Conservation (phyloP, 30 jellyfish, hydroid and myxozoan species). For the Chironex yamaguchii region DNA sequence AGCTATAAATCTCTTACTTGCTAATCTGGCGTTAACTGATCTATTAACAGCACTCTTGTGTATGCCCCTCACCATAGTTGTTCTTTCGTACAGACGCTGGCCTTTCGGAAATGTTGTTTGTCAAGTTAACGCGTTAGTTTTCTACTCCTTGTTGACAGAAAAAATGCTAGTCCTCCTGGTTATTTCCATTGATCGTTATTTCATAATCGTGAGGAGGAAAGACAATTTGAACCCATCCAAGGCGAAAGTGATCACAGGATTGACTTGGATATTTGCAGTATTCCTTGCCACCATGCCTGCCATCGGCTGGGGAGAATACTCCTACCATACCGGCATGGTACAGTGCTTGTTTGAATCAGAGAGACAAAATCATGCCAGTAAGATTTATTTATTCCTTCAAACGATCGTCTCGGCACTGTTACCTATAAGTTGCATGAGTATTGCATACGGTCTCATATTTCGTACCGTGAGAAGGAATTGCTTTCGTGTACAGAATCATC, state of each 20-base stretch:
- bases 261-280: constrained; percentile 78
- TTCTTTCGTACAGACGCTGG: constrained; percentile 51
- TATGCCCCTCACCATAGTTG: constrained; percentile 75
- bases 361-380: neutral
- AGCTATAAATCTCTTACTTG: constrained; percentile 88
- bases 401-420: constrained; percentile 30
- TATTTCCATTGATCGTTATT: constrained; percentile 87
- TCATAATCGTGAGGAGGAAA: constrained; percentile 83
- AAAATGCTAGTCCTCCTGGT: constrained; percentile 80
- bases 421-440: constrained; percentile 65
- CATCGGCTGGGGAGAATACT: constrained; percentile 70
- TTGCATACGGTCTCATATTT: constrained; percentile 73
- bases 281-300: constrained; percentile 74
- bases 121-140: constrained; percentile 72
- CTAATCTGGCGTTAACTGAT: constrained; percentile 92
- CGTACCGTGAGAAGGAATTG: constrained; percentile 90
- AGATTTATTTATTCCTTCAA: neutral
- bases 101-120: constrained; percentile 61
- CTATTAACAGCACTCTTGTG: constrained; percentile 50
- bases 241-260: constrained; percentile 64
- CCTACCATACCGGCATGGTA: constrained; percentile 45
- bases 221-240: constrained; percentile 86
- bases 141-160: constrained; percentile 68
- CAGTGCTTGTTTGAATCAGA: constrained; percentile 72
- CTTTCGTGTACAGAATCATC: constrained; percentile 94